Percentiles rank a stretch among this genome's conserved stretches.
phyloP scores from a whole-genome alignment of 2,797 vertebrate species.

The Eutrigla gurnardus region DNA sequence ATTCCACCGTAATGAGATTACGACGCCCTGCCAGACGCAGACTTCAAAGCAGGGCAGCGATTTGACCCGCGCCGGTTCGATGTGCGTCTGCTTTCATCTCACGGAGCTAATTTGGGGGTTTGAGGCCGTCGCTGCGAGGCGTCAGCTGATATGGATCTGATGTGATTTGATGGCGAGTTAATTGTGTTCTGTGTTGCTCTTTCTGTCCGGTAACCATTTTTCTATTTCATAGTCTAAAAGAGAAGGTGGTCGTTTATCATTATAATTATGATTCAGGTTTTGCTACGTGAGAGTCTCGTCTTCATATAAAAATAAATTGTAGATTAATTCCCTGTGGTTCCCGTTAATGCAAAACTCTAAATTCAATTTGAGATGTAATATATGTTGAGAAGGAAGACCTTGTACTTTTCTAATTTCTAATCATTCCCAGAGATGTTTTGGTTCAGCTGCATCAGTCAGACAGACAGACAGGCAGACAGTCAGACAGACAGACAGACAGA shows the following conservation, averaged over 20 bases:
- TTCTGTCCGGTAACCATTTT: not conserved
- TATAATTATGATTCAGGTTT: too few relatives aligned
- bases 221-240: not conserved
- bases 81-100: conserved; percentile 8
- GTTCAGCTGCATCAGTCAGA: not conserved
- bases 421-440: not conserved
- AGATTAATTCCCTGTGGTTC: not conserved
- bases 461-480: not conserved
- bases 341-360: not conserved
- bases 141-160: not conserved
- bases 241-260: not conserved
- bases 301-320: not conserved
- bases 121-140: not conserved
- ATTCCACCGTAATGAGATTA: not conserved
- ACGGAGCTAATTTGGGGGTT: not conserved
- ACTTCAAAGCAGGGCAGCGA: conserved; percentile 6
- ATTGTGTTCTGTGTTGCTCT: not conserved
- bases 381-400: too few relatives aligned
- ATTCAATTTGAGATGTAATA: too few relatives aligned
- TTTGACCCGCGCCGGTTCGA: not conserved
- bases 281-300: not conserved
- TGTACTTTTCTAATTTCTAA: not conserved
- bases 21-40: not conserved
- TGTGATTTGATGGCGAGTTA: not conserved
- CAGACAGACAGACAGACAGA: not conserved